A percentile compares a stretch with the other conserved stretches of the same genome.
phyloP scores from a whole-genome alignment of 2,888 invertebrate species.

The Dexiosoma caninum region DNA sequence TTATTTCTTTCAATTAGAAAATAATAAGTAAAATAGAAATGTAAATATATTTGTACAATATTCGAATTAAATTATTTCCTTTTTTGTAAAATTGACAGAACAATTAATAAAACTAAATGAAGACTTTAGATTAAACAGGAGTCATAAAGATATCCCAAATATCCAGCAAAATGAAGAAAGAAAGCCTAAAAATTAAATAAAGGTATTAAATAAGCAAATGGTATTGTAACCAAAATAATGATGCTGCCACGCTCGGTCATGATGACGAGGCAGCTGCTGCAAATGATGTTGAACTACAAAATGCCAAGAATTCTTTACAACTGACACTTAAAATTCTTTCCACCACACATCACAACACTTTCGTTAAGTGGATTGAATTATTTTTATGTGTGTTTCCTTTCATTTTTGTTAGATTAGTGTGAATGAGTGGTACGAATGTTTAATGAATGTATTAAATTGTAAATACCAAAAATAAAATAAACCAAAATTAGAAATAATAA shows the following conservation, averaged over 20 bases:
- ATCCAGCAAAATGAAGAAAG: constrained; percentile 24
- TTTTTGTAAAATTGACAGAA: constrained; percentile 19
- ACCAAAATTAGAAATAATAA: background rate
- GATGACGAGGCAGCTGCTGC: constrained; percentile 8
- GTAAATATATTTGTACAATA: background rate
- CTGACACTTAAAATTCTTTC: constrained; percentile 56
- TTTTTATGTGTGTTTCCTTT: background rate
- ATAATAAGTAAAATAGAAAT: background rate
- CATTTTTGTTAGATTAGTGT: background rate
- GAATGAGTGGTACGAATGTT: constrained; percentile 2
- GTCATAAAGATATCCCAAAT: constrained; percentile 40
- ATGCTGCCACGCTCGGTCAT: constrained; percentile 9
- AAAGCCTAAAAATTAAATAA: constrained; percentile 15
- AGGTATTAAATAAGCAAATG: background rate
- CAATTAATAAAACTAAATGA: constrained; percentile 17
- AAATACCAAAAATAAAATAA: constrained; percentile 7
- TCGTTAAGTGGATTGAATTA: constrained; percentile 35
- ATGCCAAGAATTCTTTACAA: constrained; percentile 57
- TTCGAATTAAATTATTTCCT: background rate
- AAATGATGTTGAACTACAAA: constrained; percentile 33
- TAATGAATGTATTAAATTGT: constrained; percentile 8
- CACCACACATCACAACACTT: constrained; percentile 44
- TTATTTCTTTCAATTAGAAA: constrained; percentile 46
- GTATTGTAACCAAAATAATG: background rate
- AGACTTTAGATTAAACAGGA: constrained; percentile 7